These are phyloP conservation scores for Seriola quinqueradiata DNA, from an alignment of 2,113 vertebrate genomes.

Conservation along the genomic window DNA sequence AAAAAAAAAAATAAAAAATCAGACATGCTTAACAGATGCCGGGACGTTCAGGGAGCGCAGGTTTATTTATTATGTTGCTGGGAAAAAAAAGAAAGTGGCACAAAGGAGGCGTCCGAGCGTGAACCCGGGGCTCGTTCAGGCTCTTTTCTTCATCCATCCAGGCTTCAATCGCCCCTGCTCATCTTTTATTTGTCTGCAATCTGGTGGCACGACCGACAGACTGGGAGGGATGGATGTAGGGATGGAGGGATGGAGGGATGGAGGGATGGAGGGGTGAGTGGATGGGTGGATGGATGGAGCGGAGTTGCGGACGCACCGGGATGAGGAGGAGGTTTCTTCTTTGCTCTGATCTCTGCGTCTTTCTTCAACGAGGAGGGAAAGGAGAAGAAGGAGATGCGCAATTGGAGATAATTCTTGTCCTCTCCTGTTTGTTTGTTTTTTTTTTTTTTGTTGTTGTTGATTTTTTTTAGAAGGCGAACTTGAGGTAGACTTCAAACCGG, in stretches of 20 bases:
- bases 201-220: constrained; percentile 60
- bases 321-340: constrained; percentile 26
- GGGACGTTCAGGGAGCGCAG: constrained; percentile 69
- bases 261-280: background rate
- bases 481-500: constrained; percentile 31
- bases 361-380: constrained; percentile 16
- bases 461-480: constrained; percentile 41
- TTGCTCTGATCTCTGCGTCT: constrained; percentile 18
- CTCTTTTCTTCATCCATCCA: constrained; percentile 62
- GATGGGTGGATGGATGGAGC: constrained; percentile 1
- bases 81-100: constrained; percentile 66
- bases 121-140: constrained; percentile 82
- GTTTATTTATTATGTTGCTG: constrained; percentile 80
- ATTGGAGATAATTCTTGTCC: constrained; percentile 52
- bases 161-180: constrained; percentile 64
- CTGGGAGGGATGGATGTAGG: constrained; percentile 7
- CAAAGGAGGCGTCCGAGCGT: constrained; percentile 91
- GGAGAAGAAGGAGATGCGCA: constrained; percentile 35
- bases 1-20: constrained; percentile 52
- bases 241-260: background rate
- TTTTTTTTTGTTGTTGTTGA: too few species aligned
- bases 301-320: constrained; percentile 33
- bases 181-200: constrained; percentile 72
- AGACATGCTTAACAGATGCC: constrained; percentile 88
- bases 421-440: background rate